Conservation (phyloP, 1,140 invertebrate genomes). For the Pseudomyrmex flavicornis region DNA sequence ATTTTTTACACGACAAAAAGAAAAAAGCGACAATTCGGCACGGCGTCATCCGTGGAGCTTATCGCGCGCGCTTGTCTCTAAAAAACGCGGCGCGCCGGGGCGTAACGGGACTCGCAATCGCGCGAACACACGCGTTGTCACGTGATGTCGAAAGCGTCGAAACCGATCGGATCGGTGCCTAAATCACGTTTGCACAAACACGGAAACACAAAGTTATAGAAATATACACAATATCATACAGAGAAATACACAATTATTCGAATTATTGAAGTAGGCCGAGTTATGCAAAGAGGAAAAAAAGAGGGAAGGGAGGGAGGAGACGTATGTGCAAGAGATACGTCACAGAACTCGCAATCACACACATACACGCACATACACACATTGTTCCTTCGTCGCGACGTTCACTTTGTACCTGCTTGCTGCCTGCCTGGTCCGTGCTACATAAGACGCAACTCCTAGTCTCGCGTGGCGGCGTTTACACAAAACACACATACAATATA, state of each 20-base stretch:
- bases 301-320: background rate
- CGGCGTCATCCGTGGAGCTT: constrained; percentile 11
- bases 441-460: constrained; percentile 68
- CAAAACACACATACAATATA: no score
- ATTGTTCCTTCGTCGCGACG: constrained; percentile 74
- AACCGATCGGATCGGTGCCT: constrained; percentile 73
- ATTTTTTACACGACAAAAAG: constrained; percentile 53
- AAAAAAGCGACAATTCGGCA: constrained; percentile 20
- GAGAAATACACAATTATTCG: background rate
- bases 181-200: constrained; percentile 55
- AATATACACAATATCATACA: background rate
- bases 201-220: background rate
- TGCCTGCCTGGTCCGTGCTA: constrained; percentile 74
- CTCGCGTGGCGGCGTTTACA: constrained; percentile 65
- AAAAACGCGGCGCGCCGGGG: background rate
- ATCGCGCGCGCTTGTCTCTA: background rate
- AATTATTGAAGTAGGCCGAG: no score
- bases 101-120: constrained; percentile 30
- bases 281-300: background rate
- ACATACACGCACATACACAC: constrained; percentile 29
- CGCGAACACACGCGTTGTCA: constrained; percentile 56
- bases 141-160: constrained; percentile 76
- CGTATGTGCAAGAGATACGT: background rate
- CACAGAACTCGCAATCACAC: background rate
- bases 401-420: constrained; percentile 76